Evolutionary conservation across 23 tunicate genomes (phyloP), one percentile per base, ranked within the genome.

Genomic region (Phallusia fumigata): DNA sequence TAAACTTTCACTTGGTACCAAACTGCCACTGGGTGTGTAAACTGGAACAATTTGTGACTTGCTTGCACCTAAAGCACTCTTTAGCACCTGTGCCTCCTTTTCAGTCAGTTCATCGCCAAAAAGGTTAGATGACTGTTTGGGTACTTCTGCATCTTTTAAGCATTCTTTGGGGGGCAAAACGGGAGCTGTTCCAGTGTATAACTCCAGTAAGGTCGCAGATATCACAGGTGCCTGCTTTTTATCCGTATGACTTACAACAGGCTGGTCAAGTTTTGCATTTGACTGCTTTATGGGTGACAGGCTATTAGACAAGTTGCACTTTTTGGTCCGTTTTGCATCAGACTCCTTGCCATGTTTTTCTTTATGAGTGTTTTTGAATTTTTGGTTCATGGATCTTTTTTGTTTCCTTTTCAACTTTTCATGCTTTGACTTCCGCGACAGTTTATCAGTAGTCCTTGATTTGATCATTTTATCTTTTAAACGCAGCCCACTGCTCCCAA

Each of bases 31-130:
- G 35, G 53, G 22, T 26, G 49, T 45, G 18, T 30, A 28, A 31
- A 1, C 80, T 40, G 24, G 10, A 35, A 35, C 49, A 30, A 31
- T 45, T 45, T 31, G 26, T 19, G 45, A 22, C 35, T 77, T 77
- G 34, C 36, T 35, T 30, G 78, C 78, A 30, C n/a, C 78, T 31
- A 74, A 74, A 2, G 36, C 78, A 30, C 35, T 21, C 6, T 26
- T 40, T 12, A 84, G 52, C 0, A 53, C 81, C 51, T 30, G 80
- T 35, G 90, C 84, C 65, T 86, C 90, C 5, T 36, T 65, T 52
- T 80, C 90, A 13, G 90, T 86, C 19, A 86, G 83, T n/a, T 80
- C 90, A 28, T 73, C 79, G 0, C 80, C 80, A 74, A 86, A 86
- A 11, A 86, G 75, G 26, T 74, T 52, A 26, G 44, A 18, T 28